Conservation (phyloP, 1,140 invertebrate genomes). For the Choristoneura fumiferana region DNA sequence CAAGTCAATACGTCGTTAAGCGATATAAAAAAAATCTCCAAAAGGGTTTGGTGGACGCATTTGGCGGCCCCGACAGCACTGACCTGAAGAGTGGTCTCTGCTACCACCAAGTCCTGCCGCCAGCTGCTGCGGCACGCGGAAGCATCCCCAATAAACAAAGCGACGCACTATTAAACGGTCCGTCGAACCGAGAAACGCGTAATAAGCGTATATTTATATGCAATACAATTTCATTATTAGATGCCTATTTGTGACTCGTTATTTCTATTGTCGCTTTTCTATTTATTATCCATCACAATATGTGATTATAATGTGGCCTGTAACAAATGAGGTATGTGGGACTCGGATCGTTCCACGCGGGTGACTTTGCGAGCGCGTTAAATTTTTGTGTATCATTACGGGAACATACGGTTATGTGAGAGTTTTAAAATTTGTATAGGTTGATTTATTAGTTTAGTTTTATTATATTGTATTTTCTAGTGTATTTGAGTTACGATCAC, state of each 20-base stretch:
- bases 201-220: constrained; percentile 67
- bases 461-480: neutral
- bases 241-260: constrained; percentile 71
- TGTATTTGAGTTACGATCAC: constrained; percentile 8
- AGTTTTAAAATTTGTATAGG: constrained; percentile 15
- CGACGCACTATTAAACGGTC: constrained; percentile 60
- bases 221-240: constrained; percentile 76
- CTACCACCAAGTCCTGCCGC: too few species aligned
- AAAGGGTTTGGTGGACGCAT: too few species aligned
- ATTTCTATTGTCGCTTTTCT: constrained; percentile 76
- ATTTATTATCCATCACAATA: constrained; percentile 72
- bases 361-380: constrained; percentile 28
- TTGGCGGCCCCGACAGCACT: too few species aligned
- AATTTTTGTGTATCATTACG: constrained; percentile 51
- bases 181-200: constrained; percentile 58
- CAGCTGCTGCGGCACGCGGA: constrained; percentile 36
- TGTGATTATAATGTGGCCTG: constrained; percentile 74
- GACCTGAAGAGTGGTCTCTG: too few species aligned
- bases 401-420: constrained; percentile 8
- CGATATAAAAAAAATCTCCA: too few species aligned
- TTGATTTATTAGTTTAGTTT: constrained; percentile 7
- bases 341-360: constrained; percentile 58
- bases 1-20: too few species aligned
- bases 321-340: constrained; percentile 69
- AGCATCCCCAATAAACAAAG: constrained; percentile 58